Evolutionary conservation across 2,888 invertebrate genomes (phyloP).

Genomic region (Acleris holmiana): DNA sequence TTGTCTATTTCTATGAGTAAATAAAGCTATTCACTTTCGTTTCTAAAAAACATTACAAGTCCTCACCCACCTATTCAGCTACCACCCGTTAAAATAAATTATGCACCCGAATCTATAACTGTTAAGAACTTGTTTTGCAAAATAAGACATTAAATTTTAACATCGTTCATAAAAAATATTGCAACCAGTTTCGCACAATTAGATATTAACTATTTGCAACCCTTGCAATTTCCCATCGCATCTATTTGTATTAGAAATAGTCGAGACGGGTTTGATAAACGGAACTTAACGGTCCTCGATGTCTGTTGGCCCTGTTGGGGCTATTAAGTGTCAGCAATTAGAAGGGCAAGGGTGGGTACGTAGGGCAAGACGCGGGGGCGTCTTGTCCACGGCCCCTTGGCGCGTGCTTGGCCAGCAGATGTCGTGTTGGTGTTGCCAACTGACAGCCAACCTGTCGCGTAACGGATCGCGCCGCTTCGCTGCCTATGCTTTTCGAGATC

Average conservation of each 20-base stretch:
- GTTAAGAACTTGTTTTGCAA: slow-evolving; percentile 37
- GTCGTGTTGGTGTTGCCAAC: slow-evolving; percentile 70
- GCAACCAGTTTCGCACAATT: slow-evolving; percentile 74
- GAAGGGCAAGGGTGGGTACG: slow-evolving; percentile 47
- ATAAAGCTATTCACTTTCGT: too few relatives aligned
- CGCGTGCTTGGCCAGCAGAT: slow-evolving; percentile 70
- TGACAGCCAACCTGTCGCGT: slow-evolving; percentile 81
- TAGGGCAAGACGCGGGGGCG: slow-evolving; percentile 74
- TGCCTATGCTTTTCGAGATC: slow-evolving; percentile 68
- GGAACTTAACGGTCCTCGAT: slow-evolving; percentile 77
- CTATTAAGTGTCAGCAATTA: slow-evolving; percentile 66
- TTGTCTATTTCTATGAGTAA: too few relatives aligned
- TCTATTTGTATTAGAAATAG: slow-evolving; percentile 58
- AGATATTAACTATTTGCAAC: slow-evolving; percentile 75
- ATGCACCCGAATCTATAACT: slow-evolving; percentile 24
- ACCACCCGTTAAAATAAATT: slow-evolving; percentile 1
- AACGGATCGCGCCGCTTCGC: slow-evolving; percentile 79
- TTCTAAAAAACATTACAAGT: neutral
- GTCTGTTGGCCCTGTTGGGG: slow-evolving; percentile 67
- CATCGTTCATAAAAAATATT: slow-evolving; percentile 44
- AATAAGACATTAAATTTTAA: slow-evolving; percentile 53
- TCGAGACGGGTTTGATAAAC: slow-evolving; percentile 77
- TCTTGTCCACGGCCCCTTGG: slow-evolving; percentile 63
- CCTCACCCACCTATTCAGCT: neutral
- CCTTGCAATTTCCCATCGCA: slow-evolving; percentile 72